phyloP scores from a whole-genome alignment of 2,888 invertebrate species.

The Toxonevra muliebris region DNA sequence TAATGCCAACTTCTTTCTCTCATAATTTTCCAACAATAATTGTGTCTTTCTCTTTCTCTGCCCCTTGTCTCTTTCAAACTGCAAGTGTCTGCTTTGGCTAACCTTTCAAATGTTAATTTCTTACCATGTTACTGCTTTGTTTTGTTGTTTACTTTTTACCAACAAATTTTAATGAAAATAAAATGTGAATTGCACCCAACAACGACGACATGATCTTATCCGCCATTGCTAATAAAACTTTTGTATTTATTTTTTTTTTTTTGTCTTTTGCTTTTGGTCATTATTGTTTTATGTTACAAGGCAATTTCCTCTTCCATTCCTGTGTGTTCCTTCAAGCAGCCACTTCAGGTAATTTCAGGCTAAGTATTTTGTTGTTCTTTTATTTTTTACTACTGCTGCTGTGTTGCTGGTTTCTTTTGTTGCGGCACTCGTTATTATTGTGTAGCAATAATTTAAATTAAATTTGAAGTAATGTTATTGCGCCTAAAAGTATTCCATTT shows the following conservation, averaged over 20 bases:
- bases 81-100: too few species aligned
- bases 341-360: not conserved
- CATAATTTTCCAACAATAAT: too few species aligned
- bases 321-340: not conserved
- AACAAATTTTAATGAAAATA: constrained; percentile 21
- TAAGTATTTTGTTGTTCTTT: not conserved
- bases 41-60: too few species aligned
- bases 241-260: constrained; percentile 26
- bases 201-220: constrained; percentile 10
- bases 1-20: too few species aligned
- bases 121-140: too few species aligned
- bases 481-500: constrained; percentile 22
- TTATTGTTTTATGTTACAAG: constrained; percentile 10
- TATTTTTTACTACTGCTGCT: not conserved
- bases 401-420: not conserved
- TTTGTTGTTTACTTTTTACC: too few species aligned
- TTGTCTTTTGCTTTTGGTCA: constrained; percentile 22
- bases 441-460: constrained; percentile 54
- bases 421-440: not conserved
- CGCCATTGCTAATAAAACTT: constrained; percentile 32
- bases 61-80: too few species aligned
- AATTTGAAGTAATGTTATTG: constrained; percentile 57
- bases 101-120: too few species aligned
- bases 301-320: not conserved
- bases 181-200: constrained; percentile 14